Evolutionary conservation across 2,888 invertebrate species (phyloP), one percentile per base, ranked within the genome.

Genomic region (Ceriagrion tenellum): DNA sequence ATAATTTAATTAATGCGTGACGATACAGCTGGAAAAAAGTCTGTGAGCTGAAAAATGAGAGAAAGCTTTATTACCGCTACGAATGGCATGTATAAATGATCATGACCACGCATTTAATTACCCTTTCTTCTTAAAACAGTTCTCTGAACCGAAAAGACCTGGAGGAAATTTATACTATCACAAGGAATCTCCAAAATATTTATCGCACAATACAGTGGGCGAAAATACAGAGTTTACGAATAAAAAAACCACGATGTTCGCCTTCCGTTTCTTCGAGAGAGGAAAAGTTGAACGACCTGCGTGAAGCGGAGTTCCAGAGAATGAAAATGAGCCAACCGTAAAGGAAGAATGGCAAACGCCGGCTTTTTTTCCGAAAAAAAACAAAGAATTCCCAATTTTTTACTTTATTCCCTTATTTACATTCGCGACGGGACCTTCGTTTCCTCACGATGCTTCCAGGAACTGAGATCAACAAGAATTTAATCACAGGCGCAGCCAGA

Each of bases 211-310:
- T 16, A n/a, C 69, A 69, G 69, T 26, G 12, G 13, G n/a, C n/a
- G 69, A n/a, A 69, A n/a, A 69, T n/a, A n/a, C 26, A n/a, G 4
- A n/a, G n/a, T 69, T n/a, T 12, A 4, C n/a, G n/a, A n/a, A 69
- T n/a, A 69, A 69, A 69, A 69, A n/a, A 59, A 69, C 59, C 4
- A 16, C n/a, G 26, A 26, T 69, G 26, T n/a, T 69, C 69, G 69
- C n/a, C 35, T 81, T 81, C 81, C 35, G 81, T 35, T 35, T 81
- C 81, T 26, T 81, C 12, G 81, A 12, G 81, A 35, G 59, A 4
- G 81, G 35, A 81, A 81, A 81, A 81, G 81, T 81, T 81, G 81
- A 81, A 81, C 16, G 81, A 81, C 81, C 81, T 81, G 81, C 16
- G 30, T n/a, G 2, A 35, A n/a, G 69, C 13, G 3, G 81, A 81